Base-by-base conservation (phyloP, 1,140 invertebrate genomes). In the Cyclina sinensis region DNA sequence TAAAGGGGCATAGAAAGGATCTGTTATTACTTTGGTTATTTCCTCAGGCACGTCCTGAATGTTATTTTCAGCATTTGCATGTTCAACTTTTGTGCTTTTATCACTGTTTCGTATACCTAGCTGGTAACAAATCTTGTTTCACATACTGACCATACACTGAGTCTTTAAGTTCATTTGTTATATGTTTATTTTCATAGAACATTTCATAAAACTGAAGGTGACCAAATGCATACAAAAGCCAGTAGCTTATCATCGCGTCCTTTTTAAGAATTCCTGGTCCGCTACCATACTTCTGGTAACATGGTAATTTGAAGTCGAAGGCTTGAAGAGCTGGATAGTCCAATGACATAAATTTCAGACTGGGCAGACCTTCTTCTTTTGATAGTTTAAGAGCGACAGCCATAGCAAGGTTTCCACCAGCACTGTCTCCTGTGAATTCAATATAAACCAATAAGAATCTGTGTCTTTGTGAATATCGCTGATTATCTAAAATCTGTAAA, bases 1-100 rank as follows among this genome's bases (percentile, higher is more conserved):
- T 30, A 91, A 51, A 32, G 90, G 91, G 12, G 81, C 62, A 46
- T 78, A 59, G 24, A 81, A 73, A 14, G 88, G 85, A 83, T 91
- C 78, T 16, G 46, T 57, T 9, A 85, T 48, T 37, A 37, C 57
- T 7, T 74, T 30, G n/a, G n/a, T 73, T 30, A 74, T 24, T 57
- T 51, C 48, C 24, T 85, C 35, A 12, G 51, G 51, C 21, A 54
- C 51, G 12, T 54, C 21, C 4, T 12, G 3, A 14, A 12, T 74
- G n/a, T n/a, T n/a, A 11, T 39, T 16, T 65, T 30, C 24, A 30
- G 7, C 5, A 30, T 12, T 18, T 43, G 39, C 1, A 1, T 39
- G 16, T 24, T 43, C 35, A 11, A n/a, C 12, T 27, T 16, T 12
- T 48, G 12, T 39, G 43, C 43, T 12, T n/a, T 39, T 2, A 48